phyloP scores from a whole-genome alignment of 2,797 vertebrate genomes.

The Microtus californicus region DNA sequence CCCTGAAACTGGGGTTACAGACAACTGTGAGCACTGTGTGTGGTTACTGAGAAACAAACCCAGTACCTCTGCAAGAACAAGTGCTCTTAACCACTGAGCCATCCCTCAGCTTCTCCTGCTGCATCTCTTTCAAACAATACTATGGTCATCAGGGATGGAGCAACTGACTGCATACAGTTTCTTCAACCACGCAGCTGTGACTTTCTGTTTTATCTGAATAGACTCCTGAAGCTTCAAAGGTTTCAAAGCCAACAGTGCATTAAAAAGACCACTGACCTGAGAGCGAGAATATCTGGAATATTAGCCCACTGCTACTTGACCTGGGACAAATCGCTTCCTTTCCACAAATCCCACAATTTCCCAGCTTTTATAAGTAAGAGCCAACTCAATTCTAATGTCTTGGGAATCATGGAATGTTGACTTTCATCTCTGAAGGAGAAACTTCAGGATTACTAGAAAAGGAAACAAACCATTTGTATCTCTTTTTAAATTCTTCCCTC shows the following conservation, averaged over 20 bases:
- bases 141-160: background rate
- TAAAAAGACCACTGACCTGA: background rate
- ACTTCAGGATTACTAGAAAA: constrained; percentile 58
- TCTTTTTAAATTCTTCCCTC: background rate
- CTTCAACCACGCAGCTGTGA: constrained; percentile 17
- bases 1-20: background rate
- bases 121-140: constrained; percentile 34
- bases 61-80: background rate
- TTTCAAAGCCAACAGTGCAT: constrained; percentile 20
- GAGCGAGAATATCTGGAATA: background rate
- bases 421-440: constrained; percentile 47
- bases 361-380: constrained; percentile 45
- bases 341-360: constrained; percentile 14
- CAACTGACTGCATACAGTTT: background rate
- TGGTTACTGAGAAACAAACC: background rate
- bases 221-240: constrained; percentile 23
- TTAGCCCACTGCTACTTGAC: background rate
- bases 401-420: constrained; percentile 23
- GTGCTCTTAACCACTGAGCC: background rate
- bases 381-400: constrained; percentile 29
- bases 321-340: constrained; percentile 23
- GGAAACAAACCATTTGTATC: constrained; percentile 46
- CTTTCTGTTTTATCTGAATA: constrained; percentile 57
- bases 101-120: background rate
- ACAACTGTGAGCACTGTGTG: background rate